Evolutionary conservation across 2,888 invertebrate species (phyloP).

Genomic region (Eristalinus sepulchralis): DNA sequence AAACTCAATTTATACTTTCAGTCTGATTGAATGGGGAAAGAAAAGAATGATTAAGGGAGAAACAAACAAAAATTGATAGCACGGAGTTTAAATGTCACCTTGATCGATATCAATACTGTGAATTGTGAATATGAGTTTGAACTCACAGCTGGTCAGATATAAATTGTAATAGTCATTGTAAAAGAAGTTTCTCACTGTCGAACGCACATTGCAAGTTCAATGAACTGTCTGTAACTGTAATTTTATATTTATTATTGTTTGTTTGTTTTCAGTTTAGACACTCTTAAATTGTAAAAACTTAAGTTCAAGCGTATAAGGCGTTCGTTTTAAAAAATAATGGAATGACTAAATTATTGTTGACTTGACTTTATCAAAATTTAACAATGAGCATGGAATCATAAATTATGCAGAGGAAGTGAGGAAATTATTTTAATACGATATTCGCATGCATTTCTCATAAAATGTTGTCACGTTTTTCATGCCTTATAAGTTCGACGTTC

Average conservation of each 20-base stretch:
- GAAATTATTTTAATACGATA: not conserved
- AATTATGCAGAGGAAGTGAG: not conserved
- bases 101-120: slow-evolving; percentile 14
- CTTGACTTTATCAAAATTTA: not conserved
- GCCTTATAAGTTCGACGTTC: not conserved
- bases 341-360: not conserved
- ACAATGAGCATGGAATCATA: not conserved
- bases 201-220: not conserved
- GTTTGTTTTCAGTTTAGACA: not conserved
- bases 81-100: slow-evolving; percentile 22
- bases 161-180: not conserved
- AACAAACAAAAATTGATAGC: slow-evolving; percentile 25
- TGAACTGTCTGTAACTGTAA: no score
- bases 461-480: not conserved
- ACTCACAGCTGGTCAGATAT: not conserved
- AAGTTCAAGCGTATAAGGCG: no score
- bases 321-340: no score
- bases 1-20: not conserved
- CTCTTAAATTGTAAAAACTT: not conserved
- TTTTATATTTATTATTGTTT: no score
- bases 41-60: not conserved
- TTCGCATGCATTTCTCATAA: not conserved
- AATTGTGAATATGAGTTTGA: not conserved
- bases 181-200: no score
- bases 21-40: not conserved